Base-by-base conservation (phyloP, 2,888 invertebrate species). In the Palloptera scutellata region DNA sequence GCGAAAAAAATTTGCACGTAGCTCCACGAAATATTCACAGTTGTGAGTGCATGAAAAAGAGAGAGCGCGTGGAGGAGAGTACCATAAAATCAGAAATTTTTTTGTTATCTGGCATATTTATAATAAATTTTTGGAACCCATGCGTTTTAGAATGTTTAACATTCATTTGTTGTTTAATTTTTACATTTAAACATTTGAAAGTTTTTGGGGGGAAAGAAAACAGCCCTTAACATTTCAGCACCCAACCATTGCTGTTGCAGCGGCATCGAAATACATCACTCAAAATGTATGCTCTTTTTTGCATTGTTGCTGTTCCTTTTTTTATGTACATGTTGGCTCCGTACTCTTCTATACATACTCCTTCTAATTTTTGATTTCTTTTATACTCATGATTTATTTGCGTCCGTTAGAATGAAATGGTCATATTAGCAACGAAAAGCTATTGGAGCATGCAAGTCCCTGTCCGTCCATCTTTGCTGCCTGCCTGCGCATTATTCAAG, bases 1-100 rank as follows among this genome's bases (percentile, higher is more conserved):
- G 79, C 76, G 77, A 70, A 70, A 62, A 40, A n/a, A 41, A n/a
- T n/a, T n/a, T n/a, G 55, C 66, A 64, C 59, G 67, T 69, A 54
- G 20, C 10, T 45, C 3, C 40, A n/a, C n/a, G n/a, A n/a, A n/a
- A n/a, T n/a, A n/a, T n/a, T 30, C 30, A 30, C 30, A 30, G 2
- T 30, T 30, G 30, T 30, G 30, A 6, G 30, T 4, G 30, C 30
- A 30, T 6, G 6, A 30, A 4, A 30, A 30, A 30, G 30, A 30
- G 30, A 30, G 30, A 30, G 6, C 6, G 2, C 6, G 6, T 30
- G 6, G 6, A 30, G 30, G 2, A 2, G 30, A 30, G 30, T 30
- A 30, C n/a, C n/a, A n/a, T n/a, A 30, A 30, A 30, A 6, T 30
- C 3, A 30, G 6, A 30, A 4, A 30, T 30, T 30, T 30, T n/a